phyloP scores from a whole-genome alignment of 2,888 invertebrate species.

The Metacarcinus magister region DNA sequence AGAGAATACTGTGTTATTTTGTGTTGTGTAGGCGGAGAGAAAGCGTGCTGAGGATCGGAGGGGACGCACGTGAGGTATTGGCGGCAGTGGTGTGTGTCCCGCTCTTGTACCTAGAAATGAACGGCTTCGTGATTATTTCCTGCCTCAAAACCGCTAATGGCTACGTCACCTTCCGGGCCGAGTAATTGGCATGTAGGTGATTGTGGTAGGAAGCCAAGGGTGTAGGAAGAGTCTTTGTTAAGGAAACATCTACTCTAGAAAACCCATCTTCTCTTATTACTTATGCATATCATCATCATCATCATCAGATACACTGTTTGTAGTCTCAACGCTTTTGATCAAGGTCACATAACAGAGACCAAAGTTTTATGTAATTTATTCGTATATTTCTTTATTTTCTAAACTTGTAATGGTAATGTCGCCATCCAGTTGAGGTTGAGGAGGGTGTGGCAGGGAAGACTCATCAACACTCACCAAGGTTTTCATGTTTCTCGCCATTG shows the following conservation, averaged over 20 bases:
- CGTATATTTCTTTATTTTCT: neutral
- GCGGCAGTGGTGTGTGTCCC: constrained; percentile 29
- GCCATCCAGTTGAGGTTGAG: neutral
- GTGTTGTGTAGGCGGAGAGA: neutral
- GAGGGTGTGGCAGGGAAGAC: neutral
- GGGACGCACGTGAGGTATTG: neutral
- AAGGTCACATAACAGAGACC: neutral
- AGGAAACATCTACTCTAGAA: neutral
- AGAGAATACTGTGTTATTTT: neutral
- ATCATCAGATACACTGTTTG: neutral
- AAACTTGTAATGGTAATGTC: neutral
- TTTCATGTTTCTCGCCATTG: neutral
- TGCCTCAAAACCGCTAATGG: constrained; percentile 3
- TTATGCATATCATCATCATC: neutral
- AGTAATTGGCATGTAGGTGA: neutral
- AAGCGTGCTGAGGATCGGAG: neutral
- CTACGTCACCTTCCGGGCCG: neutral
- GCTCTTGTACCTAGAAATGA: neutral
- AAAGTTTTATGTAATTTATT: neutral
- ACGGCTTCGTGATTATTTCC: constrained; percentile 38
- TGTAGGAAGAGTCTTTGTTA: neutral
- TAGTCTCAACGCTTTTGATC: neutral
- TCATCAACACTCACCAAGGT: neutral
- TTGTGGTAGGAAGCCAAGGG: neutral
- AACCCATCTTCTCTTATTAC: neutral